phyloP scores from a whole-genome alignment of 1,140 invertebrate genomes.

The Doryteuthis pealeii region DNA sequence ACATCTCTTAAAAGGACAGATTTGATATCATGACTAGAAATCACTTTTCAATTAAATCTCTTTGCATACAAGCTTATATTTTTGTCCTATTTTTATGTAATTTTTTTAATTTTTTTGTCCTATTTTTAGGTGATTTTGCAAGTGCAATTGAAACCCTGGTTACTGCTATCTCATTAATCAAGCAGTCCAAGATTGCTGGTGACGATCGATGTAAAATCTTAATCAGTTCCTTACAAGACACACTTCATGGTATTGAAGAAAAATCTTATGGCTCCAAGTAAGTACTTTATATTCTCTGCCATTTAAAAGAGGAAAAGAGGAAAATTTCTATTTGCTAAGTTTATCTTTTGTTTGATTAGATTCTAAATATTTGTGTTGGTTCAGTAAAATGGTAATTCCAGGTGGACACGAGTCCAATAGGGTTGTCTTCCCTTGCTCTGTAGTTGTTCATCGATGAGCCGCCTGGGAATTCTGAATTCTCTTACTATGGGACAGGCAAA shows the following conservation, averaged over 20 bases:
- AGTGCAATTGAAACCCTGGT: conserved; percentile 98
- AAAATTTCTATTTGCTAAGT: background rate
- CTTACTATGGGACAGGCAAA: no score
- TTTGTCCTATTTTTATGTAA: background rate
- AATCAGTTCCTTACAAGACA: conserved; percentile 94
- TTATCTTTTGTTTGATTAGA: background rate
- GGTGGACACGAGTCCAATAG: no score
- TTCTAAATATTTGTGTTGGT: background rate
- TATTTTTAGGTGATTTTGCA: conserved; percentile 85
- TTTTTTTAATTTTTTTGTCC: background rate
- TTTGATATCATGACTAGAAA: no score
- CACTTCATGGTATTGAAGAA: conserved; percentile 92
- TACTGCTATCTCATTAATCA: conserved; percentile 97
- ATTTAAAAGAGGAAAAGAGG: background rate
- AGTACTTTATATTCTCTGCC: conserved; percentile 37
- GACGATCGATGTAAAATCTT: conserved; percentile 98
- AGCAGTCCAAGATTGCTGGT: conserved; percentile 95
- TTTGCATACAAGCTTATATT: no score
- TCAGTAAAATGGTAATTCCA: no score
- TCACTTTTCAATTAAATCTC: no score
- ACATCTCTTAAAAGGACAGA: no score
- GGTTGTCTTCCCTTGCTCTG: no score
- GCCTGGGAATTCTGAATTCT: no score
- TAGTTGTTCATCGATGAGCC: no score
- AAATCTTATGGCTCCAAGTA: conserved; percentile 83